Conservation (phyloP, 2,888 invertebrate species). For the Apantesis nais region DNA sequence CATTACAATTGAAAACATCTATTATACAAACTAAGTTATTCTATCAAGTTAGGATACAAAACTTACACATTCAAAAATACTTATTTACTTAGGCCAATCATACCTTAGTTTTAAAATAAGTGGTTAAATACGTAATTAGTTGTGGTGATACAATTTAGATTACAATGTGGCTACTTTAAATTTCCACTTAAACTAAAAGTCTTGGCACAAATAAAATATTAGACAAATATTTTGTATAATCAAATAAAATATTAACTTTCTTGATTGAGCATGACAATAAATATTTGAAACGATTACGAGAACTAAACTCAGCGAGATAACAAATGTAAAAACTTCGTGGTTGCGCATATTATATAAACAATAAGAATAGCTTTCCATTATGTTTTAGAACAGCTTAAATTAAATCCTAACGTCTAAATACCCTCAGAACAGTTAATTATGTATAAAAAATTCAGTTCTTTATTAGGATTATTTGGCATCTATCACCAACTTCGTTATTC, state of each 20-base stretch:
- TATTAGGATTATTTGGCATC: slow-evolving; percentile 86
- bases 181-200: slow-evolving; percentile 73
- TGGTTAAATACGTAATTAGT: slow-evolving; percentile 62
- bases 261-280: slow-evolving; percentile 70
- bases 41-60: slow-evolving; percentile 72
- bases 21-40: slow-evolving; percentile 58
- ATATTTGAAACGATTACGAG: slow-evolving; percentile 45
- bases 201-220: slow-evolving; percentile 81
- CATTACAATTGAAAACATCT: slow-evolving; percentile 51
- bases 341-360: slow-evolving; percentile 53
- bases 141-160: slow-evolving; percentile 55
- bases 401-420: slow-evolving; percentile 80
- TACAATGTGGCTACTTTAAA: slow-evolving; percentile 61
- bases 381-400: slow-evolving; percentile 63
- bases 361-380: slow-evolving; percentile 57
- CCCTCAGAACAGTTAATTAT: slow-evolving; percentile 84
- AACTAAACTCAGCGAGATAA: slow-evolving; percentile 33
- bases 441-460: slow-evolving; percentile 85
- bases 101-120: slow-evolving; percentile 61
- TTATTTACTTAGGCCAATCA: slow-evolving; percentile 81
- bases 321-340: slow-evolving; percentile 35
- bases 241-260: slow-evolving; percentile 52
- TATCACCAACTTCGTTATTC: slow-evolving; percentile 82
- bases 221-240: slow-evolving; percentile 55
- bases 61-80: slow-evolving; percentile 76